Evolutionary conservation across 2,113 vertebrate genomes (phyloP).

Genomic region (Setophaga petechia): DNA sequence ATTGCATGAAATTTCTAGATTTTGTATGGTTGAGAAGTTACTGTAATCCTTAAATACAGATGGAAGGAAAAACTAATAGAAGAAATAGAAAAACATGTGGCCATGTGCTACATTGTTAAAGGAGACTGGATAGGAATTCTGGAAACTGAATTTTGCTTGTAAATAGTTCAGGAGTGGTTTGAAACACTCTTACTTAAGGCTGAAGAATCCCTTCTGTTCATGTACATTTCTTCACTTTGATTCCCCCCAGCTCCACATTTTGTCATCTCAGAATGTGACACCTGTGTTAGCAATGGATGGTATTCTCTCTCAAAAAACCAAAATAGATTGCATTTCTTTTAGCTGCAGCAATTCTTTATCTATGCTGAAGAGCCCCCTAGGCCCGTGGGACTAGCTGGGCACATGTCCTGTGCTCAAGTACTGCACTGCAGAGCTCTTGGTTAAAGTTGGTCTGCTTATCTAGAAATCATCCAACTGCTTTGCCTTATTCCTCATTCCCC

Average conservation of each 20-base stretch:
- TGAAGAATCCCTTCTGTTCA: neutral
- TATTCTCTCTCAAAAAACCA: accelerated
- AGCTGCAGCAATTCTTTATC: neutral
- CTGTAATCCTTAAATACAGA: neutral
- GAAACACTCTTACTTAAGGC: neutral
- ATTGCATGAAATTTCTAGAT: neutral
- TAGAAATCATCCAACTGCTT: neutral
- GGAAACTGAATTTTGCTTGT: neutral
- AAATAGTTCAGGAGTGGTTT: neutral
- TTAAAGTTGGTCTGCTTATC: neutral
- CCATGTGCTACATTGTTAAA: neutral
- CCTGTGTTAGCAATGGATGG: neutral
- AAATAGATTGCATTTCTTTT: neutral
- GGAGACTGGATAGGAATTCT: neutral
- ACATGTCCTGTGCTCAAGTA: neutral
- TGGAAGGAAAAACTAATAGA: neutral
- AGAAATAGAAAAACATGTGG: neutral
- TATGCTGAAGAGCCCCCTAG: neutral
- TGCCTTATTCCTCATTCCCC: neutral
- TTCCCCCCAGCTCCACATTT: neutral
- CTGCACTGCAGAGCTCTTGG: neutral
- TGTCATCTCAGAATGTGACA: neutral
- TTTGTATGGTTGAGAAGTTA: neutral
- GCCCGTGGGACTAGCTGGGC: neutral
- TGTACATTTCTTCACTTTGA: neutral